Evolutionary conservation across 2,888 invertebrate species (phyloP), one percentile per base, ranked within the genome.

Genomic region (Oxycera nigricornis): DNA sequence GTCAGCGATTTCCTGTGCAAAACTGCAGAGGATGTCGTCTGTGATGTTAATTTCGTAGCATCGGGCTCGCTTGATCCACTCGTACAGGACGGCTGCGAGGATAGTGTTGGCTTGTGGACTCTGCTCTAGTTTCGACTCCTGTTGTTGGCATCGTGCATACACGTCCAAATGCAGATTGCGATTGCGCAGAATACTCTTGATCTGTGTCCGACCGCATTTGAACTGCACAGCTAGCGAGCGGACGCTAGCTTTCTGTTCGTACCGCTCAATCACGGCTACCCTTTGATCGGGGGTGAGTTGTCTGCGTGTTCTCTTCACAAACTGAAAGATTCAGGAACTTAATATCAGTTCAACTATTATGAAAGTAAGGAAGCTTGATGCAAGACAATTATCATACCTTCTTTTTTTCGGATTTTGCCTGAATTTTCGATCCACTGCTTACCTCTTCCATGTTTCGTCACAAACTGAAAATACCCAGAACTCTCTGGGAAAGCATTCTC

Each of bases 111-210:
- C 4, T 7, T 28, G 6, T 14, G 20, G 22, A 17, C n/a, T 14
- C 17, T 24, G n/a, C 9, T 61, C 17, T 17, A 14, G n/a, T 17
- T 11, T 11, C 9, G 31, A 20, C 9, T 30, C 31, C 1, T 17
- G 31, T 22, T 28, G n/a, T n/a, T 3, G 1, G 3, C 17, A 3
- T 7, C 30, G 4, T 31, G 3, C 17, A 9, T 26, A 61, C 30
- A 11, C 26, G 4, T n/a, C 7, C 61, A 61, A 17, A 17, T 61
- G 26, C 14, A 26, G 24, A 1, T 61, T 30, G 17, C 61, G 61
- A 9, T 61, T 61, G 17, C 31, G 26, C 31, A 61, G 31, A 61
- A 61, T 61, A 11, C n/a, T 61, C 61, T 61, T 61, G 30, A 61
- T 61, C 31, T 61, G 61, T 2, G 26, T 30, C n/a, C 61, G 61